Evolutionary conservation across 2,888 invertebrate genomes (phyloP), one percentile per base, ranked within the genome.

Genomic region (Idaea aversata): DNA sequence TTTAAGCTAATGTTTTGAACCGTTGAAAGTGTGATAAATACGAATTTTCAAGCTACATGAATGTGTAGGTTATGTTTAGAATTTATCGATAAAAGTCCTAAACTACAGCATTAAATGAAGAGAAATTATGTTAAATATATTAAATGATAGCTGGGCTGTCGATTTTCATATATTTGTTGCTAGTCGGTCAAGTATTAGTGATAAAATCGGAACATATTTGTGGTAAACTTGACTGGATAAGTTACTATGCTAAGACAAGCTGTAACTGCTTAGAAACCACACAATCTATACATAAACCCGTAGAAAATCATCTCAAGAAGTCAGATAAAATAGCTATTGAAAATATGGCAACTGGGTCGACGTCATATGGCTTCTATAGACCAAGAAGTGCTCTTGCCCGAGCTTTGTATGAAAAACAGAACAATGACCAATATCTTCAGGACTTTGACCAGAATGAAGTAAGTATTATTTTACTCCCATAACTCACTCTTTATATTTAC

Each of bases 321-420:
- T 72, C 63, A 60, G 65, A 73, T 69, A 66, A 70, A 64, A 74
- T 67, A 69, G 69, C 70, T 57, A 25, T 74, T 72, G 73, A 77
- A 73, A 77, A 81, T 15, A 91, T 91, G 91, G 78, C 88, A 66
- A 85, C 79, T 75, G 74, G 77, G 69, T 81, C 87, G 63, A 83
- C 82, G 73, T 78, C 85, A 61, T 88, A 88, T 77, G 90, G 91
- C 70, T 86, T 91, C 62, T 95, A 95, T 84, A 91, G 95, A 72
- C 96, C 96, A 62, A 93, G 96, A 78, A 95, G 96, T 73, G 95
- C 95, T 63, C 88, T 97, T 70, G 96, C 96, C 63, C 91, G 96
- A 78, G 94, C 96, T 61, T 86, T 96, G 63, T 96, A 95, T 89
- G 95, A 96, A 76, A 96, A 96, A 84, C 95, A 96, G 77, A 88